Evolutionary conservation across 35 echinoderm and acorn worm genomes (phyloP).

Genomic region (Lytechinus variegatus): DNA sequence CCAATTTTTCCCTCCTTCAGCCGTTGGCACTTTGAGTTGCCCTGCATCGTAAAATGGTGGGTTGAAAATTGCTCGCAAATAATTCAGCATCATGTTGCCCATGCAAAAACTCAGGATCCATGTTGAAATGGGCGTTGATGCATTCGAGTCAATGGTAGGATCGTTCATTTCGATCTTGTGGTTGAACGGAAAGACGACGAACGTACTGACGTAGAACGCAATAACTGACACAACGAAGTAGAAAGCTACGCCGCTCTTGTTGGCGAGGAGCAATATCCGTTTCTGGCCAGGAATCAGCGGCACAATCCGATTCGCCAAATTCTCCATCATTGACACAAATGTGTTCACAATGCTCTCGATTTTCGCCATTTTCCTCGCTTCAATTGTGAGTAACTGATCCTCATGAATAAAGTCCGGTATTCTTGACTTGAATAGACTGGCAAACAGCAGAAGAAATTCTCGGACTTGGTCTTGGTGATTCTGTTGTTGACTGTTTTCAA

Average conservation of each 20-base stretch:
- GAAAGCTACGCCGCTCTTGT: conserved; percentile 71
- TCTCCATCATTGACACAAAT: neutral
- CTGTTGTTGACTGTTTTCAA: neutral
- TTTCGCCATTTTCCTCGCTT: neutral
- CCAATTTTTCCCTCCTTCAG: conserved; percentile 71
- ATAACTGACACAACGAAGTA: conserved; percentile 59
- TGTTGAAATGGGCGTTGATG: neutral
- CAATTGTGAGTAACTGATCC: neutral
- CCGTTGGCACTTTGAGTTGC: neutral
- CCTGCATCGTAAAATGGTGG: conserved; percentile 57
- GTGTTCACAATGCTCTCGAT: neutral
- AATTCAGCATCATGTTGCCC: conserved; percentile 69
- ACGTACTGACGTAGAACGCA: conserved; percentile 24
- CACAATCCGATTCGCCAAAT: neutral
- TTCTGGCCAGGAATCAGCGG: conserved; percentile 24
- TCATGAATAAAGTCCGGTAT: neutral
- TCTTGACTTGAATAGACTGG: too few species aligned
- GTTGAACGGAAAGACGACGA: conserved; percentile 48
- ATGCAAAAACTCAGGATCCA: conserved; percentile 51
- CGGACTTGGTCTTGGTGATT: too few species aligned
- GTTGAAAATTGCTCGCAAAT: conserved; percentile 61
- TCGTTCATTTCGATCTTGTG: conserved; percentile 19
- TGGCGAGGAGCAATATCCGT: conserved; percentile 44
- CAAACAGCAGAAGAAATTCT: too few species aligned
- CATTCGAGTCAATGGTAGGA: neutral